Evolutionary conservation across 2,113 vertebrate genomes (phyloP).

Genomic region (Balaeniceps rex): DNA sequence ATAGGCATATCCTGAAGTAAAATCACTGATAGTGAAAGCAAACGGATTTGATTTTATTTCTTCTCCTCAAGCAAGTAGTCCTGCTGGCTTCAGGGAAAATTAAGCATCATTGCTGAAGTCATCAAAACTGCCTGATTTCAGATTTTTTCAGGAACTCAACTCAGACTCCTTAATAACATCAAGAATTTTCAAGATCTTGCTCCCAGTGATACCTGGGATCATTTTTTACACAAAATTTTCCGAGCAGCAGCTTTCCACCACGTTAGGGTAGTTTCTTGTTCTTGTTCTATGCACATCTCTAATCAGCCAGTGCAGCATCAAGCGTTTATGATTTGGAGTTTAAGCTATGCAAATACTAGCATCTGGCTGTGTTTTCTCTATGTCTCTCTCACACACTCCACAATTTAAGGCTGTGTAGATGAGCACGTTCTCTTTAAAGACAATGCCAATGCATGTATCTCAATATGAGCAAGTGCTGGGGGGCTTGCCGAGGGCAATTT

Average conservation of each 20-base stretch:
- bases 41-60: not conserved
- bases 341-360: not conserved
- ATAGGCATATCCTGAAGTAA: not conserved
- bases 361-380: not conserved
- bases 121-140: not conserved
- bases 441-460: not conserved
- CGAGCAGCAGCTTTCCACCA: not conserved
- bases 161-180: not conserved
- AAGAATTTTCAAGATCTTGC: not conserved
- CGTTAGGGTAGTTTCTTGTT: not conserved
- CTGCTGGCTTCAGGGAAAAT: not conserved
- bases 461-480: accelerated
- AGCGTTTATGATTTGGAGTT: not conserved
- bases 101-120: not conserved
- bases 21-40: not conserved
- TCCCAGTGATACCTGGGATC: too few species aligned
- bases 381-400: not conserved
- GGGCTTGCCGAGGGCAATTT: not conserved
- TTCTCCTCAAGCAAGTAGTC: not conserved
- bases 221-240: not conserved
- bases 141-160: not conserved
- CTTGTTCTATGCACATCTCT: not conserved
- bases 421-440: not conserved
- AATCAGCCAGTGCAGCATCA: not conserved
- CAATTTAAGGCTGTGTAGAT: not conserved